Base-by-base conservation (phyloP, 2,888 invertebrate species). In the Melinaea marsaeus region DNA sequence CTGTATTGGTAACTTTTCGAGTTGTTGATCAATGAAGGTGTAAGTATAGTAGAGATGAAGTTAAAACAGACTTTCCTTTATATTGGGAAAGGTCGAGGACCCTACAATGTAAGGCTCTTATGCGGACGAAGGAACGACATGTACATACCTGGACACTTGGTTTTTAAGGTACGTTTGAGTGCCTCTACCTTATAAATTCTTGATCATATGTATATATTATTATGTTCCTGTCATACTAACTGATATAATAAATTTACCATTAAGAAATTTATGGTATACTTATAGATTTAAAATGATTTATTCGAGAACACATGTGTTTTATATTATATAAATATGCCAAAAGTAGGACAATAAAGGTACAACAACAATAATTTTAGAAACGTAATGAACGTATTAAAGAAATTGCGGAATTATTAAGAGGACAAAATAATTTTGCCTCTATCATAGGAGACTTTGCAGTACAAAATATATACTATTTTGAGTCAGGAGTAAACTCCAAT, bases 11-110 rank as follows among this genome's bases (percentile, higher is more conserved):
- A 63, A 61, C 61, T 63, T 61, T 55, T 66, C 57, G 42, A 66
- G 55, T 69, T 69, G 68, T 63, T 73, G 80, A 83, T 85, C 85
- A 84, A 84, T 85, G 79, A 76, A 74, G 74, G 62, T 64, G 69
- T 70, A 73, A 80, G 81, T 78, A 75, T 73, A 75, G 76, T 75
- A 75, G 77, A 84, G 86, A 88, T 86, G 83, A 82, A 86, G 86
- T 86, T 88, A 87, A 81, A 83, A 85, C 84, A 84, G 84, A 83
- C 78, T 75, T 85, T 80, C 83, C 84, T 86, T 86, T 85, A 85
- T 82, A 85, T 87, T 85, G 83, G 80, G 85, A 82, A 88, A 87
- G 86, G 88, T 88, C 85, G 86, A 89, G 88, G 57, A 77, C 85
- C 80, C 88, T 88, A 84, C 83, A 84, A 60, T 64, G 74, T 77